These are phyloP conservation scores for Penaeus vannamei DNA, from an alignment of 1,140 invertebrate genomes.

Conservation along the genomic window DNA sequence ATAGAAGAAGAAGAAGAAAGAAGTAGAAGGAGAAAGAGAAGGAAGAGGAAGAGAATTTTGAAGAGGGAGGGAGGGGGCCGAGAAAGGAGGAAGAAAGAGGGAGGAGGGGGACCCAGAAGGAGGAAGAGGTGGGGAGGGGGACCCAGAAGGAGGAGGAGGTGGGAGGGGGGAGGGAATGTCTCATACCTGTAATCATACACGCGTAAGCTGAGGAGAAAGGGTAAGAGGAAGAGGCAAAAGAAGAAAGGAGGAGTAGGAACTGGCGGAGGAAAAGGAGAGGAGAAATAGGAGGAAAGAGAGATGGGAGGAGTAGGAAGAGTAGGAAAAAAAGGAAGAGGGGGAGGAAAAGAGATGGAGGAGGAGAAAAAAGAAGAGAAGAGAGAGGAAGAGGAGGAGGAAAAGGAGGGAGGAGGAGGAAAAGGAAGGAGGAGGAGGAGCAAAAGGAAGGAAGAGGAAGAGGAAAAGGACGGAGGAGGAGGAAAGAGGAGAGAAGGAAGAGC, in stretches of 20 bases:
- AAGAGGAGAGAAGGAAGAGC: no score
- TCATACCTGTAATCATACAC: no score
- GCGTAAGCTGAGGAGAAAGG: no score
- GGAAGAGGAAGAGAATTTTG: constrained; percentile 37
- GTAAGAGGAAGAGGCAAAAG: no score
- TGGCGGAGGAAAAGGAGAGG: background rate
- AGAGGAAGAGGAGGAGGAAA: background rate
- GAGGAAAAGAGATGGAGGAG: background rate
- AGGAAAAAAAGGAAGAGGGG: background rate
- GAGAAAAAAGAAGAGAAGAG: background rate
- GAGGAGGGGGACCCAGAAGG: no score
- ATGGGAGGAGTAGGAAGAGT: background rate
- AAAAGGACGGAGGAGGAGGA: no score
- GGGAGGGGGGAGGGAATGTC: background rate
- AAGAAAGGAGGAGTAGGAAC: no score
- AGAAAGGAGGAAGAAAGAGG: background rate
- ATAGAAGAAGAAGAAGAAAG: no score
- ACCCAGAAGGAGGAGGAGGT: background rate
- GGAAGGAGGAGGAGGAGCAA: background rate
- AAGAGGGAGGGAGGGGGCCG: background rate
- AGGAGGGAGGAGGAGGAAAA: background rate
- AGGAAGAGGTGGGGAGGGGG: no score
- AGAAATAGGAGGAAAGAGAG: background rate
- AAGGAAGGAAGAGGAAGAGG: no score
- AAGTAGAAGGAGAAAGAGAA: constrained; percentile 14